A percentile compares a stretch with the other conserved stretches of the same genome.
Conservation (phyloP, 2,888 invertebrate genomes). For the Caenorhabditis imperialis region DNA sequence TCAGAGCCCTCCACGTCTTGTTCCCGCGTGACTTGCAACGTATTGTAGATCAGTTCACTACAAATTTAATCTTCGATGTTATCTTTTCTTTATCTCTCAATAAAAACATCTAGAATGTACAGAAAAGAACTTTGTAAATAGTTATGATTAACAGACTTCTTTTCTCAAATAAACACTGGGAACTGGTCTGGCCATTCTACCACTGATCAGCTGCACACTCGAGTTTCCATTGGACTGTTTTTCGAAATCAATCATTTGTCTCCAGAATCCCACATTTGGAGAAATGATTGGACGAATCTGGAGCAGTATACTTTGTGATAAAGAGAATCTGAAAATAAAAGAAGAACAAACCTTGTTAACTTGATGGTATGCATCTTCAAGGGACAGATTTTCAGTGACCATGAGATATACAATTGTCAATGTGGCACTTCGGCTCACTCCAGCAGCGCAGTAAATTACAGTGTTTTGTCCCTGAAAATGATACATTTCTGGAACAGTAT, state of each 20-base stretch:
- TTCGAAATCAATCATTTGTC: conserved; percentile 66
- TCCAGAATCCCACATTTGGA: conserved; percentile 65
- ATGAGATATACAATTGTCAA: conserved; percentile 61
- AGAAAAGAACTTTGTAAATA: neutral
- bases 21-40: too few species aligned
- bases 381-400: conserved; percentile 51
- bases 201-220: conserved; percentile 71
- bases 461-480: conserved; percentile 61
- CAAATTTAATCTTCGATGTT: too few species aligned
- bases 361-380: conserved; percentile 61
- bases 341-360: conserved; percentile 65
- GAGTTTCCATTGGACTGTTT: conserved; percentile 57
- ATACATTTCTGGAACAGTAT: too few species aligned
- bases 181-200: conserved; percentile 69
- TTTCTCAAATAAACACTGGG: conserved; percentile 72
- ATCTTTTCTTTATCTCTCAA: neutral
- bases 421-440: conserved; percentile 62
- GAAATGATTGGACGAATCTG: conserved; percentile 65
- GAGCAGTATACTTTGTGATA: neutral
- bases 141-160: conserved; percentile 32
- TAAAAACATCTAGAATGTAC: neutral
- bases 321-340: neutral
- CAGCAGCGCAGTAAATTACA: conserved; percentile 65
- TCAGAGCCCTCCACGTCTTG: too few species aligned
- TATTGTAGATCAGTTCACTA: too few species aligned